phyloP scores from a whole-genome alignment of 2,888 invertebrate genomes.

The Hydrotaea diabolus region DNA sequence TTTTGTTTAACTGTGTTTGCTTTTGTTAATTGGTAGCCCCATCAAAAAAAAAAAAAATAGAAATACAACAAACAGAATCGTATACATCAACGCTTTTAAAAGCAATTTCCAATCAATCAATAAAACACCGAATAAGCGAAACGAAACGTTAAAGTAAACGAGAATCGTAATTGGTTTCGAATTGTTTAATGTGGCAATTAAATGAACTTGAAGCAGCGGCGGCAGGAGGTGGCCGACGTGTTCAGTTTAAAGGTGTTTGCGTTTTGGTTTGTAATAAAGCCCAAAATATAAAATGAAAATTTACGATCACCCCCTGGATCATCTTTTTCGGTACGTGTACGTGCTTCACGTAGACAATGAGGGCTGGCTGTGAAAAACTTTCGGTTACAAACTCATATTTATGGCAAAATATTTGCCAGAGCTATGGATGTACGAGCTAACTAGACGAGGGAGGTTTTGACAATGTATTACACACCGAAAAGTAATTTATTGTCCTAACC shows the following conservation, averaged over 20 bases:
- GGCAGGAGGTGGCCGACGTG: no score
- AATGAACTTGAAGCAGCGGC: neutral
- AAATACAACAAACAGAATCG: constrained; percentile 27
- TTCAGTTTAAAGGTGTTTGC: no score
- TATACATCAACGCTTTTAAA: constrained; percentile 65
- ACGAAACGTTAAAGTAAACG: constrained; percentile 42
- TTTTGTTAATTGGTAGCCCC: constrained; percentile 66
- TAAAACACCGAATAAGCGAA: constrained; percentile 42
- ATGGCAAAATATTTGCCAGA: neutral
- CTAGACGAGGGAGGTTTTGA: no score
- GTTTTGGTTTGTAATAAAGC: neutral
- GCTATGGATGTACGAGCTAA: neutral
- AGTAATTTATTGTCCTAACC: no score
- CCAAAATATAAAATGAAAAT: neutral
- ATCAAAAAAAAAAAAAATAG: neutral
- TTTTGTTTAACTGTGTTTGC: constrained; percentile 58
- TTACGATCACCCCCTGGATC: constrained; percentile 10
- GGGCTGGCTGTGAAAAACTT: no score
- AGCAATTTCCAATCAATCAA: constrained; percentile 61
- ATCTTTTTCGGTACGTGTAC: constrained; percentile 1
- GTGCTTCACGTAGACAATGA: neutral
- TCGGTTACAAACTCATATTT: neutral
- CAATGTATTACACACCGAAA: no score
- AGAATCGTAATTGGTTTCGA: constrained; percentile 60
- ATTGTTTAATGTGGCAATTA: constrained; percentile 57